Base-by-base conservation (phyloP, 2,797 vertebrate species). In the Sebastes steindachneri region DNA sequence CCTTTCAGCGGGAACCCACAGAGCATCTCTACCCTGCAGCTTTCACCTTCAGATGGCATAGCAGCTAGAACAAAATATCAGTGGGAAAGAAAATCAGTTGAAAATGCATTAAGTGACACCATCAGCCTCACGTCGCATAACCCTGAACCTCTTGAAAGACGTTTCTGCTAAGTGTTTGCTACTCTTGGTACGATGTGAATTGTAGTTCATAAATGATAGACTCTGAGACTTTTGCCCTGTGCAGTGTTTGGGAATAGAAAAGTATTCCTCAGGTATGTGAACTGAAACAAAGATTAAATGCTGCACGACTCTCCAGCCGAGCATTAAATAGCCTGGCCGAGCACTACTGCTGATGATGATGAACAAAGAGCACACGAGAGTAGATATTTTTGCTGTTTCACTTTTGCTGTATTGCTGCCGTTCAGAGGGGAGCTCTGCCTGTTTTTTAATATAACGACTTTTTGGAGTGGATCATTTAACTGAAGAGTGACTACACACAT, bases 231-330 rank as follows among this genome's bases (percentile, higher is more conserved):
- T 51, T 73, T 83, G 77, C 51, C 83, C 76, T 64, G 37, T 65
- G 79, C 68, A 55, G 65, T 76, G 77, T 83, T 90, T 65, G 67
- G 73, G 72, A 89, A 87, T 73, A 83, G 45, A 60, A 84, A 83
- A 79, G 73, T 85, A 82, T 89, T 93, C 76, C 80, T 85, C 75
- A 86, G 86, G 87, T 92, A 85, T 89, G 80, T 84, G 75, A 84
- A 76, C 48, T 91, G 86, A 93, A 92, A 88, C 70, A 87, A 84
- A 87, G 86, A 88, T 87, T 86, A 90, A 91, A 90, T 74, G 70
- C 80, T 71, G 57, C 71, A 87, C 80, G 74, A 71, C 62, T 88
- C 76, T 83, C 66, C 82, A 89, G 77, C 73, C 70, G 72, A 88
- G 87, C 85, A 87, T 91, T 88, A 88, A 91, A 94, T 83, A 86